Percentiles rank a stretch among this genome's conserved stretches.
These are phyloP conservation scores for Tokudaia muenninki DNA, from an alignment of 2,797 vertebrate species.

Conservation along the genomic window DNA sequence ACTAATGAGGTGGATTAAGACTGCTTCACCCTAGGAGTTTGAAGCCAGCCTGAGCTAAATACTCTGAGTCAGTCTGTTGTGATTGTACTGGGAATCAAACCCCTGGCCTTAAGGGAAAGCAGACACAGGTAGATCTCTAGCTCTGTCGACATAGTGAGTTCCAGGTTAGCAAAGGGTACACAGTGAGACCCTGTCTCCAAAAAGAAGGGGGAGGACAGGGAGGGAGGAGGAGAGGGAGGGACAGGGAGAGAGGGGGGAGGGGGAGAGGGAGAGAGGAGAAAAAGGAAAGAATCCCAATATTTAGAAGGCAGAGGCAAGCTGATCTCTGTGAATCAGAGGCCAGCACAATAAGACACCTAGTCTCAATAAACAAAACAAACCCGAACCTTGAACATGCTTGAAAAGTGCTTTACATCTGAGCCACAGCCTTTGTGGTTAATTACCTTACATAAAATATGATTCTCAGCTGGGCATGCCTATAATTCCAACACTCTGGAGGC, in stretches of 20 bases:
- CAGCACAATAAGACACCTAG: background rate
- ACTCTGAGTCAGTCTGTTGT: background rate
- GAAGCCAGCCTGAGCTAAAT: background rate
- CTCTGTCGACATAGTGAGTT: background rate
- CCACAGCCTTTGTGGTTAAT: background rate
- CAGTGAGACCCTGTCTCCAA: background rate
- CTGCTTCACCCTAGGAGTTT: background rate
- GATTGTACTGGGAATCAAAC: background rate
- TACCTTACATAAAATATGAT: conserved; percentile 2
- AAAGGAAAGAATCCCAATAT: background rate
- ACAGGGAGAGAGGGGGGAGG: background rate
- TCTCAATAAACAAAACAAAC: background rate
- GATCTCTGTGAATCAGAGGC: background rate
- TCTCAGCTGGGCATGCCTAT: background rate
- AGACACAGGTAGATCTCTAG: background rate
- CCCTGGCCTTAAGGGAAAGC: background rate
- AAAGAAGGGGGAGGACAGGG: too few species aligned
- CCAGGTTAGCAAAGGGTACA: background rate
- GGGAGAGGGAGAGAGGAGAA: background rate
- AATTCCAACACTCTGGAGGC: background rate
- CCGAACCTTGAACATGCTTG: background rate
- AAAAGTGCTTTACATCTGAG: background rate
- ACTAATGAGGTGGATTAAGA: background rate
- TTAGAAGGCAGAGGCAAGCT: background rate
- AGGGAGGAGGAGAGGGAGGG: too few species aligned